Base-by-base conservation (phyloP, 2,113 vertebrate species). In the Solenodon paradoxus region DNA sequence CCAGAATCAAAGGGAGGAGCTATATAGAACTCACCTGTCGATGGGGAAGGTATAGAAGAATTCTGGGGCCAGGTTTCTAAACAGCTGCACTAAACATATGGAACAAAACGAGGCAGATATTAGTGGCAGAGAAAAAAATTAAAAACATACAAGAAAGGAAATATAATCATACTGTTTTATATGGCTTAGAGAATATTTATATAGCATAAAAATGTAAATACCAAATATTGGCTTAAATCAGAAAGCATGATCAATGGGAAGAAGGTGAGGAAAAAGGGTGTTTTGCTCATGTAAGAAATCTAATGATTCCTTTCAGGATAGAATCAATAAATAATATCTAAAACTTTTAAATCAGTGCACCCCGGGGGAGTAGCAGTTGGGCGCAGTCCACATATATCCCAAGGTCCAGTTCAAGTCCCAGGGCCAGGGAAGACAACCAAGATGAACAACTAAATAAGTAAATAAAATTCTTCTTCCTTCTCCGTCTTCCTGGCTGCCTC, bases 131-230 rank as follows among this genome's bases (percentile, higher is more conserved):
- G 20, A 53, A 82, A 87, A n/a, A 80, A 59, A 42, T 22, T 74
- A 24, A 35, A 45, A 68, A 71, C 45, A 38, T 88, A 7, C 45
- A 63, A 92, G 63, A 84, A 88, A 49, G n/a, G 8, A 80, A 81
- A 78, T 81, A 17, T 88, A 84, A 88, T 88, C 35, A 68, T 55
- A 74, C 19, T 80, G 57, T 15, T 81, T n/a, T 74, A 53, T 59
- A 61, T 93, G 47, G 47, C 78, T 51, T 84, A 90, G 24, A 90
- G 49, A 94, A 66, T 91, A 88, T 90, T 88, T 90, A 84, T 64
- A 30, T 63, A 93, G 68, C 59, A 84, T 80, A 85, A 91, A 95
- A 93, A 91, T 88, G 9, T 45, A 93, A 92, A 88, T 75, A 38
- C 40, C 10, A 35, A 95, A 69, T 81, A 66, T 45, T n/a, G 35